Conservation (phyloP, 1,140 invertebrate genomes). For the Brachionus rotundiformis region DNA sequence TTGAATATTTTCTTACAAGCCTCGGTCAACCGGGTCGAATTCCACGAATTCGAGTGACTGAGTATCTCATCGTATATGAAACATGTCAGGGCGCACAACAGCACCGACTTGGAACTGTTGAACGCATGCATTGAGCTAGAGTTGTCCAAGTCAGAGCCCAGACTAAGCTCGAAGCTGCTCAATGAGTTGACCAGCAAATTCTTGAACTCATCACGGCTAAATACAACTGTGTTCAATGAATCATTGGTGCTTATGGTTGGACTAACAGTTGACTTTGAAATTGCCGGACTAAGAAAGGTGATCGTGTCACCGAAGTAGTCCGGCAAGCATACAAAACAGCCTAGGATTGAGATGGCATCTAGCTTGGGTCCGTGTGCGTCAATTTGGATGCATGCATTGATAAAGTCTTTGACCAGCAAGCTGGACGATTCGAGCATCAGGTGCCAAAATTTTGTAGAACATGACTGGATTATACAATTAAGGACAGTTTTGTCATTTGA, state of each 20-base stretch:
- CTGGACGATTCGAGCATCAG: constrained; percentile 83
- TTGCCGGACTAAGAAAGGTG: constrained; percentile 64
- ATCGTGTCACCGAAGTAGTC: constrained; percentile 75
- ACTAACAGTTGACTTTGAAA: neutral
- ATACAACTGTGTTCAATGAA: neutral
- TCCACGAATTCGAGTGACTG: neutral
- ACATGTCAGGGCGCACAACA: constrained; percentile 26
- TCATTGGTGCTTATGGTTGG: neutral
- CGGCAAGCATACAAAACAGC: constrained; percentile 79
- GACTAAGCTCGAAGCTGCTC: neutral
- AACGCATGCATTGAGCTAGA: neutral
- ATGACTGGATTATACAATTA: constrained; percentile 69
- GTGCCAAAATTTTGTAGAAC: constrained; percentile 81
- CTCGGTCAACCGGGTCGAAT: neutral
- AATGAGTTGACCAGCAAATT: constrained; percentile 1
- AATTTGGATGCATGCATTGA: constrained; percentile 80
- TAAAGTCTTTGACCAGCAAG: constrained; percentile 81
- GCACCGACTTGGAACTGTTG: constrained; percentile 16
- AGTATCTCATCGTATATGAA: constrained; percentile 33
- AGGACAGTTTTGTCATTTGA: constrained; percentile 66
- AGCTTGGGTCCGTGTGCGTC: constrained; percentile 77
- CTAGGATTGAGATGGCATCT: constrained; percentile 87
- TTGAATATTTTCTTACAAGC: constrained; percentile 29
- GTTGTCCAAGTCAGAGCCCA: neutral
- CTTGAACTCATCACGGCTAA: constrained; percentile 34